Evolutionary conservation across 2,797 vertebrate genomes (phyloP), one percentile per base, ranked within the genome.

Genomic region (Linurgus olivaceus): DNA sequence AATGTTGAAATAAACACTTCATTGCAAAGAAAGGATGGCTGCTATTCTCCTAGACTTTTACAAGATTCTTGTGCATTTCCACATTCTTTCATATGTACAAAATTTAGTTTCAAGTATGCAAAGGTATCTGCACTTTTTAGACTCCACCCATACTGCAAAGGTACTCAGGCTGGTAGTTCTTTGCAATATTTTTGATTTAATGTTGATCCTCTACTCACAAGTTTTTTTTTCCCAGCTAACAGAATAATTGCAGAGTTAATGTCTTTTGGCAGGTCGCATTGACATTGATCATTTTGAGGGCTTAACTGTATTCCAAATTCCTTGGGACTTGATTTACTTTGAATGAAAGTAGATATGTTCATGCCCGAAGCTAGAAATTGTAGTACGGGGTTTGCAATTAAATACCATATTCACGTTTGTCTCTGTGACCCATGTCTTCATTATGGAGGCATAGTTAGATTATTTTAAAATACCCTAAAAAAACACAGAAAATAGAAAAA

Each of bases 281-380:
- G 62, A 2, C 47, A 92, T 16, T 86, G 85, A 86, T 72, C 54
- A 65, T 92, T 93, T 76, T 88, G 70, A 73, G 40, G 48, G 17
- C 20, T 90, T 88, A 90, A 59, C 42, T 72, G 6, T 51, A 54
- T 62, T 88, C 26, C 37, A 76, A 24, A 82, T 72, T 78, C 50
- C 71, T 66, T 73, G 37, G 17, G 59, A 31, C 29, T 67, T 89
- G 48, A 75, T 85, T 76, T 89, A 21, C 55, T 79, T 91, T 57
- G 65, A 94, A 88, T 73, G 31, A 91, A 93, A 86, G 31, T 72
- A 68, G 73, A 68, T 80, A 28, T 26, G 25, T 37, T 91, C 62
- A 23, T 73, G 80, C 31, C 51, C 2, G 10, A 55, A 95, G 35
- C 25, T 84, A 81, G 59, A 80, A 70, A 74, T 20, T 71, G 33